Percentiles rank a stretch among this genome's conserved stretches.
Evolutionary conservation across 2,888 invertebrate genomes (phyloP).

Genomic region (Drosophila gaucha): DNA sequence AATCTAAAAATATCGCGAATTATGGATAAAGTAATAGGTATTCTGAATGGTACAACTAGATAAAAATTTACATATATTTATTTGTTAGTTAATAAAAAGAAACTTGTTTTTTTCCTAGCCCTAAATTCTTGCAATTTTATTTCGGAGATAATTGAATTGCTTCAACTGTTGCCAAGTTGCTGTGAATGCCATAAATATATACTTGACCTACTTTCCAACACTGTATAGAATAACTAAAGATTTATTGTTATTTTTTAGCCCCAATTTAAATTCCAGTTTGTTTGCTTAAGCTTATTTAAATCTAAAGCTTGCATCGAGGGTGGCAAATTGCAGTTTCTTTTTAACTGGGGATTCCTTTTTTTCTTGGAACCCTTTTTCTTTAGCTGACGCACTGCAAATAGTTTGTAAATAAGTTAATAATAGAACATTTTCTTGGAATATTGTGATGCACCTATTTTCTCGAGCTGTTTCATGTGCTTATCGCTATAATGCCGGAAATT

Average conservation of each 20-base stretch:
- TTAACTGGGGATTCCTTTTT: not conserved
- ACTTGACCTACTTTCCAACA: not conserved
- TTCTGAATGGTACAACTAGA: constrained; percentile 49
- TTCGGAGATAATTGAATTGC: too few species aligned
- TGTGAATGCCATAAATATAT: not conserved
- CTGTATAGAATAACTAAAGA: not conserved
- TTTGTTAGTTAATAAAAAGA: not conserved
- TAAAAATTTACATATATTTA: constrained; percentile 9
- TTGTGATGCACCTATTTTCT: constrained; percentile 62
- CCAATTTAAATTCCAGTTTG: constrained; percentile 43
- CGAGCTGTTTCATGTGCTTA: constrained; percentile 69
- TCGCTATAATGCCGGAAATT: constrained; percentile 78
- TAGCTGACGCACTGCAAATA: constrained; percentile 39
- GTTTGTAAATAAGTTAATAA: not conserved
- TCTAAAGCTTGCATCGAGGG: constrained; percentile 47
- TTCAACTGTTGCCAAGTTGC: too few species aligned
- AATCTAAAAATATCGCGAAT: constrained; percentile 72
- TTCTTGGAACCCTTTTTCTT: constrained; percentile 25
- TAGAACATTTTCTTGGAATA: not conserved
- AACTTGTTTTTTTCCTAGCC: constrained; percentile 7
- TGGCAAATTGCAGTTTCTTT: constrained; percentile 29
- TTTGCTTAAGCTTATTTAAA: constrained; percentile 23
- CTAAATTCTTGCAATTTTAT: not conserved
- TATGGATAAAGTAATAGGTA: constrained; percentile 71
- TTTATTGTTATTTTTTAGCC: constrained; percentile 17